phyloP scores from a whole-genome alignment of 1,140 invertebrate species.

The Calliopsis andreniformis region DNA sequence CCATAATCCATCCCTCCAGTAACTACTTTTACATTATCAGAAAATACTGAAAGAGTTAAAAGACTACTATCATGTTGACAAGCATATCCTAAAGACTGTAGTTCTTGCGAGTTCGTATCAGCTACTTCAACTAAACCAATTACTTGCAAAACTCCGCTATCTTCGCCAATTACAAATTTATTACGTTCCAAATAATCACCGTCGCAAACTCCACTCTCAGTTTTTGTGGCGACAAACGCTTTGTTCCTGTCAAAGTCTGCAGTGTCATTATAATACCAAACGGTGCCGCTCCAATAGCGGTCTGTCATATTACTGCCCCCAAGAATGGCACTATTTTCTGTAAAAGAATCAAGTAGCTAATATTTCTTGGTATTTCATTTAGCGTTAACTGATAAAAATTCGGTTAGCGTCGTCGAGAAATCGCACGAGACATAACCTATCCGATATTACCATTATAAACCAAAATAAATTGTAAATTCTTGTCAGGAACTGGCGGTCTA shows the following conservation, averaged over 20 bases:
- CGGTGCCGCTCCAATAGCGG: slow-evolving; percentile 74
- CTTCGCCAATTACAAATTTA: slow-evolving; percentile 74
- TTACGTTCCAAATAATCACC: slow-evolving; percentile 63
- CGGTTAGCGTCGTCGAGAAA: background rate
- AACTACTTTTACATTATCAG: slow-evolving; percentile 65
- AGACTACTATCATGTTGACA: slow-evolving; percentile 74
- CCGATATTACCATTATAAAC: slow-evolving; percentile 71
- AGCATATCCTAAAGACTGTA: slow-evolving; percentile 63
- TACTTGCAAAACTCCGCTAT: slow-evolving; percentile 74
- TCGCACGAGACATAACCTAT: background rate
- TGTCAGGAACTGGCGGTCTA: slow-evolving; percentile 56
- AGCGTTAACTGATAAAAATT: background rate
- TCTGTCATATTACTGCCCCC: slow-evolving; percentile 75
- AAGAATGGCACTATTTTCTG: slow-evolving; percentile 75
- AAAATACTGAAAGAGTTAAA: slow-evolving; percentile 70
- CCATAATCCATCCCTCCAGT: slow-evolving; percentile 75
- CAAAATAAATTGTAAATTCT: slow-evolving; percentile 71
- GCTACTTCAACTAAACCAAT: slow-evolving; percentile 53
- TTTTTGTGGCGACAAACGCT: slow-evolving; percentile 49
- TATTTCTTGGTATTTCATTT: background rate
- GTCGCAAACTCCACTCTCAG: slow-evolving; percentile 69
- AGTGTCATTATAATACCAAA: slow-evolving; percentile 71
- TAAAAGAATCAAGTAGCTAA: slow-evolving; percentile 46
- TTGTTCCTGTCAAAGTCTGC: slow-evolving; percentile 62
- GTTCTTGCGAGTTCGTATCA: slow-evolving; percentile 34